Evolutionary conservation across 2,797 vertebrate genomes (phyloP), one percentile per base, ranked within the genome.

Genomic region (Fistularia tabacaria): DNA sequence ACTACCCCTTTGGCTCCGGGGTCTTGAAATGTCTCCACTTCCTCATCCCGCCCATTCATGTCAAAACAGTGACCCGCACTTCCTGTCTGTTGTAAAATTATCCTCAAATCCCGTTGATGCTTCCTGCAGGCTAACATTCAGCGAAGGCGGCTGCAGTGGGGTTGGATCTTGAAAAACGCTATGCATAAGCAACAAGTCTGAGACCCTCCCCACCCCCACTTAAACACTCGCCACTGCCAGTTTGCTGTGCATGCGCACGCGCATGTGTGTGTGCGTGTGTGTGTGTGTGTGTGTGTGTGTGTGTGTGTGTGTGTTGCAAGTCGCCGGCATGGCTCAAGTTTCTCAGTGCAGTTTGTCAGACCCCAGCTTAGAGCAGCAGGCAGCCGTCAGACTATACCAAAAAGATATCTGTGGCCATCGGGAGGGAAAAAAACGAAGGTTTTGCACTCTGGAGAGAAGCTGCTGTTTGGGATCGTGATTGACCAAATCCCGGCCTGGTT

Each of bases 321-420:
- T 69, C 14, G 62, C 73, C 38, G 47, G 68, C 88, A 80, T 86
- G 93, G 92, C 91, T 94, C 91, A 90, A 94, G 88, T 95, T 94
- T 95, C 94, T 88, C 68, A 86, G 91, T 86, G 88, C 91, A 91
- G 89, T 90, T 89, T 91, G 92, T 91, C 91, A 91, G 89, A 89
- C 86, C 85, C 85, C 83, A 85, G 77, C 85, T 90, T 88, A 85
- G 87, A 93, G 85, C 86, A 68, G 87, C 82, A 90, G 88, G 75
- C 87, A 90, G 83, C 85, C 88, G 86, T 75, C 81, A 85, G 91
- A 83, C 86, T 73, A 62, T 78, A 65, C 59, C 59, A 64, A 69
- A 76, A 68, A 57, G 68, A 71, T 76, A 69, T 81, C 79, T 73
- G 74, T 74, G 69, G 73, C 57, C 66, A 71, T 56, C 57, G 46